Percentiles rank a stretch among this genome's conserved stretches.
Evolutionary conservation across 1,140 invertebrate species (phyloP).

Genomic region (Drosophila bipectinata): DNA sequence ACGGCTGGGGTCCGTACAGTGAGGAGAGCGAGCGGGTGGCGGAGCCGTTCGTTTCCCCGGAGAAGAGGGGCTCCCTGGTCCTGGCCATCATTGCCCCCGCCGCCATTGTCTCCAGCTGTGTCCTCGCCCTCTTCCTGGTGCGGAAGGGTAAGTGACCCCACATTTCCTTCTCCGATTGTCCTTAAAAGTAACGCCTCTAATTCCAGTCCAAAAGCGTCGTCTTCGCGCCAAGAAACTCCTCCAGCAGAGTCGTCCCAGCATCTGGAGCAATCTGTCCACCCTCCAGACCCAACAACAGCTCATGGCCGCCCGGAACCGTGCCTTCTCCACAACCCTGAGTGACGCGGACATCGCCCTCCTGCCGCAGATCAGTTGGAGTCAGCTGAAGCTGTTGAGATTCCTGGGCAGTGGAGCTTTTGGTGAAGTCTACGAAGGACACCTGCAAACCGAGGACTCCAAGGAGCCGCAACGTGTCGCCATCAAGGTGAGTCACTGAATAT

Average conservation of each 20-base stretch:
- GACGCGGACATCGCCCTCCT: conserved; percentile 89
- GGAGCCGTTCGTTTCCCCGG: conserved; percentile 75
- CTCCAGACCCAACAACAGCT: conserved; percentile 89
- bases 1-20: conserved; percentile 92
- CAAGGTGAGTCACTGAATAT: conserved; percentile 86
- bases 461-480: conserved; percentile 90
- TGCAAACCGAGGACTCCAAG: conserved; percentile 87
- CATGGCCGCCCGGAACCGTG: conserved; percentile 87
- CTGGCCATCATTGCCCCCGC: conserved; percentile 86
- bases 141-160: conserved; percentile 47
- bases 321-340: conserved; percentile 89
- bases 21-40: conserved; percentile 85
- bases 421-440: conserved; percentile 96
- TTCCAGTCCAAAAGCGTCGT: conserved; percentile 60
- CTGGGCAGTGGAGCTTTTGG: conserved; percentile 98
- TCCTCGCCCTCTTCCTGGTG: conserved; percentile 85
- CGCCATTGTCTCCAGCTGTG: conserved; percentile 83
- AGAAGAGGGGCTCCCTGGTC: conserved; percentile 84
- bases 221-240: conserved; percentile 73
- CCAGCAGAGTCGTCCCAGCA: conserved; percentile 79
- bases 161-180: not conserved
- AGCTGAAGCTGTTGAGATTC: conserved; percentile 93
- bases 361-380: conserved; percentile 92
- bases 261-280: conserved; percentile 92
- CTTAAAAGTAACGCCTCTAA: not conserved